Evolutionary conservation across 2,888 invertebrate genomes (phyloP), one percentile per base, ranked within the genome.

Genomic region (Eilema caniola): DNA sequence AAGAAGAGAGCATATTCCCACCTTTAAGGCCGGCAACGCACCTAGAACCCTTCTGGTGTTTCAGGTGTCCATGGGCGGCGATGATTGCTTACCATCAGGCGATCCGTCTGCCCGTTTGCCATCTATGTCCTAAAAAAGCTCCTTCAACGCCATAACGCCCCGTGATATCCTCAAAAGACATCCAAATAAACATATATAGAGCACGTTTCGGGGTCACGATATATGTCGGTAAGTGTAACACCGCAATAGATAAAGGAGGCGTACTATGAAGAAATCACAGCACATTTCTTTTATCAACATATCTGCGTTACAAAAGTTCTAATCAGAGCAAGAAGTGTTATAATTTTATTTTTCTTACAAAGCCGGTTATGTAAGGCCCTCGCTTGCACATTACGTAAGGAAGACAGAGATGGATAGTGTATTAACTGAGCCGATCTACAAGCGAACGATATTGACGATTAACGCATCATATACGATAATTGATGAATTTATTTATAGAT

Each of bases 251-350:
- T 33, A 65, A 31, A 37, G 23, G 0, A 66, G 28, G 59, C 47
- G 14, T 69, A 53, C 25, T 64, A 72, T 72, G 64, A 70, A 65
- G 41, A 66, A 67, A 72, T 62, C 47, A 71, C 65, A 33, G 57
- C 37, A 63, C 24, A 66, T 66, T n/a, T 66, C 33, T 60, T 60
- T 76, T 79, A 78, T 79, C 78, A 69, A n/a, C 61, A 71, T 65
- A 80, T 72, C 76, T 67, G 56, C 24, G 70, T 78, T 78, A 72
- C 75, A 77, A 75, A 75, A 77, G 56, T 66, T 71, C 76, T 78
- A 85, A 85, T 84, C 84, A 85, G 85, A 85, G 85, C 84, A 82
- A 74, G 79, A 78, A 83, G 67, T 73, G 74, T 74, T 63, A 74
- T 74, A 68, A 73, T 79, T 66, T 75, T 66, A 73, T 81, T 79